These are phyloP conservation scores for Myrmecophaga tridactyla DNA, from an alignment of 2,113 vertebrate species.

Conservation along the genomic window DNA sequence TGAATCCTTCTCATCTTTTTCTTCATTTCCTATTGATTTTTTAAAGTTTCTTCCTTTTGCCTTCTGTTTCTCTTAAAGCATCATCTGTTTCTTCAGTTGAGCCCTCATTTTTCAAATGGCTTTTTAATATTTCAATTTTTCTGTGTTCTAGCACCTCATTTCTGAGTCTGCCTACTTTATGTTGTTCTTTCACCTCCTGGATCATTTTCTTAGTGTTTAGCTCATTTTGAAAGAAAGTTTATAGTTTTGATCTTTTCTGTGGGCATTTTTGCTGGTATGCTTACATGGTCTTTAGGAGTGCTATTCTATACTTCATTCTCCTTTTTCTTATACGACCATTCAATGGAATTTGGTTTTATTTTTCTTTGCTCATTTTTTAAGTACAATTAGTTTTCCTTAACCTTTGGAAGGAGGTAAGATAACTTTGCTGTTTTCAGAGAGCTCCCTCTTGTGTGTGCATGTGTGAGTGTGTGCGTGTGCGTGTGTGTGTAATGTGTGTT, in stretches of 20 bases:
- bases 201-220: neutral
- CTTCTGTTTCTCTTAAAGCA: neutral
- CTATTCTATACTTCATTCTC: neutral
- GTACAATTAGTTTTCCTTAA: neutral
- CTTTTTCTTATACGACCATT: neutral
- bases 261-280: neutral
- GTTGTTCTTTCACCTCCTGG: neutral
- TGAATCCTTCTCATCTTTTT: neutral
- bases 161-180: neutral
- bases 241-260: neutral
- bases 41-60: neutral
- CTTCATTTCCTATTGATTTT: neutral
- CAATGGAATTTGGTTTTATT: neutral
- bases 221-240: neutral
- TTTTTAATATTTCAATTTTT: neutral
- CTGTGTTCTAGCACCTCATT: neutral
- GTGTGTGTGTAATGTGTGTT: too few species aligned
- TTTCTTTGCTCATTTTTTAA: neutral
- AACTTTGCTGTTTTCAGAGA: neutral
- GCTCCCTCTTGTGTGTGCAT: neutral
- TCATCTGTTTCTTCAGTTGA: neutral
- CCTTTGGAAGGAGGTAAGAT: neutral
- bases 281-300: neutral
- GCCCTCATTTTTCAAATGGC: neutral
- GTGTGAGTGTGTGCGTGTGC: neutral